Conservation (phyloP, 2,797 vertebrate genomes). For the Liparis tanakae region DNA sequence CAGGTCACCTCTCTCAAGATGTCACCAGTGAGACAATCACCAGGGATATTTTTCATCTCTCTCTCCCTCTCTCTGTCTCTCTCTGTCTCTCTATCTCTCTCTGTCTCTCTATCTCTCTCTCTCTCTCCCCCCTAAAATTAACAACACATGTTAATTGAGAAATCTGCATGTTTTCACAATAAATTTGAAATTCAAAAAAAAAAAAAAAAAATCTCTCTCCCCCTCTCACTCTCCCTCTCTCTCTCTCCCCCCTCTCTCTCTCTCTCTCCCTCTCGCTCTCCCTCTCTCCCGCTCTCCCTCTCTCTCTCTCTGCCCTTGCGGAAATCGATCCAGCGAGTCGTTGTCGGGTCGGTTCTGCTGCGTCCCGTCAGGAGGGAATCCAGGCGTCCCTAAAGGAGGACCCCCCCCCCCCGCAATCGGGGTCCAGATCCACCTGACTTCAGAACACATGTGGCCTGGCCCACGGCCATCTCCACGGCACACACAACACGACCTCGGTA, state of each 20-base stretch:
- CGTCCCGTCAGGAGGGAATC: constrained; percentile 69
- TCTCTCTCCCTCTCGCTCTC: constrained; percentile 70
- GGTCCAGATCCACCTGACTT: constrained; percentile 42
- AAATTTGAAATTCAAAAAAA: no score
- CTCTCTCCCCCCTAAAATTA: no score
- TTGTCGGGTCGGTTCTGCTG: constrained; percentile 67
- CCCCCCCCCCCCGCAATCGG: constrained; percentile 40
- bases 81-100: constrained; percentile 55
- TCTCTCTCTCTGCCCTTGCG: constrained; percentile 16
- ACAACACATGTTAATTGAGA: no score
- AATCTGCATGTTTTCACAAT: no score
- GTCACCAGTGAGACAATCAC: constrained; percentile 70
- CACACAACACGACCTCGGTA: constrained; percentile 21
- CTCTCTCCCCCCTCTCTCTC: constrained; percentile 63
- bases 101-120: constrained; percentile 63
- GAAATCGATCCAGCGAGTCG: constrained; percentile 70
- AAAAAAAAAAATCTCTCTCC: no score
- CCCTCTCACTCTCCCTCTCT: constrained; percentile 63
- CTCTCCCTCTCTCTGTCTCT: constrained; percentile 63
- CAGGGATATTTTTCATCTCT: constrained; percentile 58
- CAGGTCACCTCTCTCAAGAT: constrained; percentile 73
- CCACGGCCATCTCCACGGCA: constrained; percentile 39
- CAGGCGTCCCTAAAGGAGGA: constrained; percentile 64
- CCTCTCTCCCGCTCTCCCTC: constrained; percentile 66
- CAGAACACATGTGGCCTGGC: constrained; percentile 55